Conservation (phyloP, 2,888 invertebrate species). For the Euclidia mi region DNA sequence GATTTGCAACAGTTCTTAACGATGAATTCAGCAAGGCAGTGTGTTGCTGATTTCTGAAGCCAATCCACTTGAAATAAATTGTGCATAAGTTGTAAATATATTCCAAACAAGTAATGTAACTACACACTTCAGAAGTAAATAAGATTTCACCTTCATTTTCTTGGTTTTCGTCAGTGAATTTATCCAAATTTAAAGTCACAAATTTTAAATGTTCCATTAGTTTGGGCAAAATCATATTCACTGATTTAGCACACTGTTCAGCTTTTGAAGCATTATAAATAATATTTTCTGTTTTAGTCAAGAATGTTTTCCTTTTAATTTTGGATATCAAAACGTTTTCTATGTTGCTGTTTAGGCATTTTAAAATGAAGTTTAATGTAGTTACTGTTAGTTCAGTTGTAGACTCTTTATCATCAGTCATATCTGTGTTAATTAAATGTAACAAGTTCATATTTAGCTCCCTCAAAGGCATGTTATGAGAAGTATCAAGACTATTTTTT, state of each 20-base stretch:
- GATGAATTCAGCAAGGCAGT: conserved; percentile 76
- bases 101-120: conserved; percentile 85
- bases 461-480: conserved; percentile 72
- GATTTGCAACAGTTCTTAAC: conserved; percentile 75
- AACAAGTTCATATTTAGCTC: conserved; percentile 74
- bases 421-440: conserved; percentile 71
- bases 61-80: conserved; percentile 91
- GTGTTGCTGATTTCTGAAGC: conserved; percentile 87
- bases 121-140: conserved; percentile 65
- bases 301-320: conserved; percentile 78
- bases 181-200: conserved; percentile 70
- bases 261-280: conserved; percentile 75
- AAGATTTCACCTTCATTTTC: conserved; percentile 65
- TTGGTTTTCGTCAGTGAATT: conserved; percentile 53
- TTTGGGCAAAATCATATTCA: conserved; percentile 74
- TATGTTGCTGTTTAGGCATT: conserved; percentile 70
- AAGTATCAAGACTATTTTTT: conserved; percentile 69
- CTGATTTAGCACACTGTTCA: conserved; percentile 72
- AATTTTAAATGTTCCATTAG: conserved; percentile 71
- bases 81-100: conserved; percentile 89
- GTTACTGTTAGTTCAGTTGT: conserved; percentile 70
- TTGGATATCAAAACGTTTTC: conserved; percentile 75
- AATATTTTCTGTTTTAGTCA: conserved; percentile 69
- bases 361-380: conserved; percentile 74
- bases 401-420: conserved; percentile 64